Evolutionary conservation across 2,113 vertebrate genomes (phyloP).

Genomic region (Protobothrops flavoviridis): DNA sequence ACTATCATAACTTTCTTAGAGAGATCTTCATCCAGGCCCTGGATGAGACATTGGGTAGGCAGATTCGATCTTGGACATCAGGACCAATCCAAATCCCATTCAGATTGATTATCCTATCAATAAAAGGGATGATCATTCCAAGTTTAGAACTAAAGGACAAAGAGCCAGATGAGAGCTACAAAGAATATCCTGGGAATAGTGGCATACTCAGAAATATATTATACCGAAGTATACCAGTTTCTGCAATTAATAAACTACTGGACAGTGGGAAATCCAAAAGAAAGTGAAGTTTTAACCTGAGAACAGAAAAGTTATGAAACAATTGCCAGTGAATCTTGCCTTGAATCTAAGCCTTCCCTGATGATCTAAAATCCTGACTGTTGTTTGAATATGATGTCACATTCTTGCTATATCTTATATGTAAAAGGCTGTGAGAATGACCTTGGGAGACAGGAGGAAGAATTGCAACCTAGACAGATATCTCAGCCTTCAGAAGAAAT

Average conservation of each 20-base stretch:
- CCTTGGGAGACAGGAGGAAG: neutral
- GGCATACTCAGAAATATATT: neutral
- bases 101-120: neutral
- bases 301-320: neutral
- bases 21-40: neutral
- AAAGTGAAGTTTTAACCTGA: neutral
- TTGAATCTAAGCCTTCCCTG: neutral
- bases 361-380: neutral
- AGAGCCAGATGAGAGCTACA: neutral
- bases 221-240: neutral
- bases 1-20: neutral
- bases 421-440: neutral
- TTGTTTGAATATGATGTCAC: neutral
- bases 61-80: neutral
- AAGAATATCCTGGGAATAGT: neutral
- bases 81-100: neutral
- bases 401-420: neutral
- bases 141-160: neutral
- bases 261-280: neutral
- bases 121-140: neutral
- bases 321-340: neutral
- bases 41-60: neutral
- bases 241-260: neutral
- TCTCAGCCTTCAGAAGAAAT: neutral
- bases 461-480: neutral